A percentile compares a stretch with the other conserved stretches of the same genome.
Evolutionary conservation across 92 coral and sea anemone genomes (phyloP).

Genomic region (Phymanthus crucifer): DNA sequence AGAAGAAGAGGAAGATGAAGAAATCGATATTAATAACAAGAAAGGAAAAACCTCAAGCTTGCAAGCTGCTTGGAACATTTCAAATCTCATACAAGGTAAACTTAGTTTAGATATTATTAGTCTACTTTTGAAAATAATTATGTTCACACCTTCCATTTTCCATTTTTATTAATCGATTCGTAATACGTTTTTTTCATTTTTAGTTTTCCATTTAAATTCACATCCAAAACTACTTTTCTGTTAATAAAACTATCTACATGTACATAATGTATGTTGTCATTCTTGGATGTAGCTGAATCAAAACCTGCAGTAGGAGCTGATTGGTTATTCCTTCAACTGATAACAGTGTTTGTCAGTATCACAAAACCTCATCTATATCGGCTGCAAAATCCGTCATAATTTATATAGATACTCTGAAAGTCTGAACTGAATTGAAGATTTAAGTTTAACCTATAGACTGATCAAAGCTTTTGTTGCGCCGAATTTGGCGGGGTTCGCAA

Average conservation of each 20-base stretch:
- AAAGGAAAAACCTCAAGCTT: conserved; percentile 74
- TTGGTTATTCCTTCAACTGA: no score
- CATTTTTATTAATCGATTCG: not conserved
- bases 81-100: conserved; percentile 92
- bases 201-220: not conserved
- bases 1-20: conserved; percentile 31
- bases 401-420: not conserved
- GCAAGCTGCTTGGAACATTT: conserved; percentile 96
- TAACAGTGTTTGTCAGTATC: no score
- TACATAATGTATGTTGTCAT: not conserved
- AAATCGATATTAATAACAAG: conserved; percentile 27
- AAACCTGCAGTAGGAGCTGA: no score
- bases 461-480: no score
- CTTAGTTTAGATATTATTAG: no score
- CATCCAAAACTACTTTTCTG: not conserved
- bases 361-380: conserved; percentile 3
- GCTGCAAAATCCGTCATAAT: not conserved
- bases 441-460: no score
- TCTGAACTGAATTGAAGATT: no score
- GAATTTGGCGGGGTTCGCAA: no score
- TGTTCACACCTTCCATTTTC: no score
- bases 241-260: not conserved
- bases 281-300: not conserved
- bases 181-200: not conserved
- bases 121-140: no score